Evolutionary conservation across 2,797 vertebrate species (phyloP).

Genomic region (Tenualosa ilisha): DNA sequence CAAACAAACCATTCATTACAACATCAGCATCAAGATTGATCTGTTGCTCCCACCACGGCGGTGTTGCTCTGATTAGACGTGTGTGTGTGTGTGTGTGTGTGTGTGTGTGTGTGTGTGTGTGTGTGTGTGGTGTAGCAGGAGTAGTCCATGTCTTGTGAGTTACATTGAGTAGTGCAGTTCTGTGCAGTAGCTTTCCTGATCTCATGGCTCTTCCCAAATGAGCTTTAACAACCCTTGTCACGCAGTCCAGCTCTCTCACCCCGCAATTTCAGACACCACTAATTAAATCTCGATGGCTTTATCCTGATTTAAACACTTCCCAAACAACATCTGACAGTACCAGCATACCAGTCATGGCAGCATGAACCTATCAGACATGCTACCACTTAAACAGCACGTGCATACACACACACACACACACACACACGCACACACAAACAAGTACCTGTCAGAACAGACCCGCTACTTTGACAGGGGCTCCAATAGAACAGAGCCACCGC

Average conservation of each 20-base stretch:
- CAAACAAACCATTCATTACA: no score
- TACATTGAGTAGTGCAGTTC: neutral
- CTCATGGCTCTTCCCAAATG: slow-evolving; percentile 29
- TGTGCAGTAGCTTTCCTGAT: neutral
- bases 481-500: no score
- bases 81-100: neutral
- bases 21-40: no score
- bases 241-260: slow-evolving; percentile 2
- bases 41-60: no score
- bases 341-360: no score
- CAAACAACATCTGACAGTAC: slow-evolving; percentile 34
- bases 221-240: slow-evolving; percentile 31
- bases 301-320: slow-evolving; percentile 43
- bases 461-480: no score
- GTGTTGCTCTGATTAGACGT: neutral
- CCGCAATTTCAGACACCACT: slow-evolving; percentile 37
- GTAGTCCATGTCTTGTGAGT: neutral
- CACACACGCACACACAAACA: no score
- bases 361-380: no score
- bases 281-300: slow-evolving; percentile 52
- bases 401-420: no score
- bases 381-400: no score
- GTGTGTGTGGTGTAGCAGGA: neutral
- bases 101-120: no score
- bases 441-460: no score